Conservation (phyloP, 2,113 vertebrate species). For the Delphinus delphis region DNA sequence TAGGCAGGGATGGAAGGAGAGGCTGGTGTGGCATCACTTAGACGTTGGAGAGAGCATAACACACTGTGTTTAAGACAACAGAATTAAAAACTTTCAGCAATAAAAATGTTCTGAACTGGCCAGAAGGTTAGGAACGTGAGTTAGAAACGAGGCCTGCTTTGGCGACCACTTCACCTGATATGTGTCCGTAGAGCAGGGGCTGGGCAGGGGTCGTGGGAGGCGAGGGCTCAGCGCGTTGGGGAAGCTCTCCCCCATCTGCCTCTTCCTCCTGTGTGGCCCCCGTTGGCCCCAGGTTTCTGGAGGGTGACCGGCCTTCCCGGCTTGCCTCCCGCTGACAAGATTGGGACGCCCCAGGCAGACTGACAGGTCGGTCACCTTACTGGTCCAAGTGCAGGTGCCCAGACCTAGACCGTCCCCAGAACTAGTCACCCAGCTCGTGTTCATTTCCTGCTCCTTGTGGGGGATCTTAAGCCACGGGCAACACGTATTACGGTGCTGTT, state of each 20-base stretch:
- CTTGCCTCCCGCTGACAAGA: rapidly evolving
- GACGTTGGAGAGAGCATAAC: rapidly evolving
- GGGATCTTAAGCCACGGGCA: neutral
- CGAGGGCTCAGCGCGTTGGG: rapidly evolving
- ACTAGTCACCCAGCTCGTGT: rapidly evolving
- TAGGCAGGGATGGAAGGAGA: rapidly evolving
- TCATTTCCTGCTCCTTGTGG: neutral
- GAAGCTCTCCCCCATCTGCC: rapidly evolving
- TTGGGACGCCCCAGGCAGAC: neutral
- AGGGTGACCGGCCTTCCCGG: neutral
- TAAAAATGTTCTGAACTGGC: neutral
- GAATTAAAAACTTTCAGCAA: neutral
- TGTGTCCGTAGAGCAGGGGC: neutral
- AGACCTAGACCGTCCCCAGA: neutral
- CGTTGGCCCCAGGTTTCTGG: neutral
- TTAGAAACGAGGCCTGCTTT: neutral
- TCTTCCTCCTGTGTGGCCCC: neutral
- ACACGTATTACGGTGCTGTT: rapidly evolving
- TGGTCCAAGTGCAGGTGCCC: too few relatives aligned
- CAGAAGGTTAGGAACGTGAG: neutral
- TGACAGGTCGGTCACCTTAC: rapidly evolving
- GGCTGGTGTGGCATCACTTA: neutral
- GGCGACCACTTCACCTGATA: neutral
- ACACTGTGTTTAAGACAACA: neutral
- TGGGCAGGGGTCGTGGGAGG: rapidly evolving